Conservation (phyloP, 2,888 invertebrate genomes). For the Plebejus anna region DNA sequence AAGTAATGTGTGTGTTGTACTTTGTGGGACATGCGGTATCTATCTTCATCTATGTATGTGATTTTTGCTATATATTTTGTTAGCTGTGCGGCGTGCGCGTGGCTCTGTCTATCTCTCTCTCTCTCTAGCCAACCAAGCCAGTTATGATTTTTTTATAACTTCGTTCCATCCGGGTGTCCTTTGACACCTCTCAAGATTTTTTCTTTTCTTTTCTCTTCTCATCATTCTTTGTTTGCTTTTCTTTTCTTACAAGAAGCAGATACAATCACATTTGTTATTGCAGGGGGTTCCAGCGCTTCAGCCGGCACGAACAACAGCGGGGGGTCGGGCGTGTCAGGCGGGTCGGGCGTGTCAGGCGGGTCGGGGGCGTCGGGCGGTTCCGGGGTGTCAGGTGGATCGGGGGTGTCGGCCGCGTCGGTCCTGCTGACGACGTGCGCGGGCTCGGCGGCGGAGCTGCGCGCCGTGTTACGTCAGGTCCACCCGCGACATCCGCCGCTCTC, state of each 20-base stretch:
- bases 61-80: no score
- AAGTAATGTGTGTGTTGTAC: no score
- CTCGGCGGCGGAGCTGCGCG: constrained; percentile 87
- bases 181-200: no score
- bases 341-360: constrained; percentile 29
- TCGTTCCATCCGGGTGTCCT: no score
- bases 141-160: no score
- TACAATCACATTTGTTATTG: not conserved
- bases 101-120: no score
- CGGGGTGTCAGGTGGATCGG: constrained; percentile 41
- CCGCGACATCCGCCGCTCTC: constrained; percentile 80
- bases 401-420: constrained; percentile 58
- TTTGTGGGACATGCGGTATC: no score
- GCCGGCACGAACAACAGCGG: constrained; percentile 31
- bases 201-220: no score
- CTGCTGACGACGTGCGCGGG: constrained; percentile 94
- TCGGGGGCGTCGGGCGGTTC: constrained; percentile 32
- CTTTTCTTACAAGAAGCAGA: no score
- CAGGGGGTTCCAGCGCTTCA: constrained; percentile 20
- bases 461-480: constrained; percentile 83
- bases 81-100: no score
- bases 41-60: no score
- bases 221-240: not conserved
- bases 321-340: constrained; percentile 34
- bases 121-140: no score